Evolutionary conservation across 2,113 vertebrate genomes (phyloP).

Genomic region (Tamias sibiricus): DNA sequence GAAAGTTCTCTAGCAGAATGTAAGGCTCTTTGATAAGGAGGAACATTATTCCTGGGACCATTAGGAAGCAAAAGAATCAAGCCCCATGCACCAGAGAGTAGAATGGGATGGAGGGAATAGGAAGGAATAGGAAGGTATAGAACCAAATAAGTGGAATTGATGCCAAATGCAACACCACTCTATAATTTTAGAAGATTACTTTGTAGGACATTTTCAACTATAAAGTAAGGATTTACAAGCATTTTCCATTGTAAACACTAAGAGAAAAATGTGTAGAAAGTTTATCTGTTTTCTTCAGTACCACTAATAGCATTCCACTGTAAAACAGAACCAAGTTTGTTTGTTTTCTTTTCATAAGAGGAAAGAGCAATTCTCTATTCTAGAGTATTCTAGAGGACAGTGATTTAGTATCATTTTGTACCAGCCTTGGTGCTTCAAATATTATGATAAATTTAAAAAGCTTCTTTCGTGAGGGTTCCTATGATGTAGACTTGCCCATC

Average conservation of each 20-base stretch:
- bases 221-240: neutral
- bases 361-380: neutral
- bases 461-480: neutral
- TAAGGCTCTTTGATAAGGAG: neutral
- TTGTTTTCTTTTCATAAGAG: neutral
- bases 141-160: neutral
- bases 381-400: neutral
- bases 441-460: neutral
- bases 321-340: neutral
- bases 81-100: neutral
- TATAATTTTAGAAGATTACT: neutral
- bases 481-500: accelerated
- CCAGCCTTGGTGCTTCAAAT: neutral
- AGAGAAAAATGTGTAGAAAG: neutral
- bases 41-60: neutral
- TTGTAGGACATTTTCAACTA: neutral
- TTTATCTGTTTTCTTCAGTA: neutral
- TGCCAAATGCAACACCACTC: neutral
- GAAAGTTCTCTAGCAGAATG: neutral
- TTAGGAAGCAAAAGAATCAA: neutral
- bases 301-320: neutral
- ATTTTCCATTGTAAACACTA: neutral
- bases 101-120: neutral
- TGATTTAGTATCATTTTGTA: neutral
- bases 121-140: neutral